These are phyloP conservation scores for Cossypha heuglini DNA, from an alignment of 2,797 vertebrate genomes.

Conservation along the genomic window DNA sequence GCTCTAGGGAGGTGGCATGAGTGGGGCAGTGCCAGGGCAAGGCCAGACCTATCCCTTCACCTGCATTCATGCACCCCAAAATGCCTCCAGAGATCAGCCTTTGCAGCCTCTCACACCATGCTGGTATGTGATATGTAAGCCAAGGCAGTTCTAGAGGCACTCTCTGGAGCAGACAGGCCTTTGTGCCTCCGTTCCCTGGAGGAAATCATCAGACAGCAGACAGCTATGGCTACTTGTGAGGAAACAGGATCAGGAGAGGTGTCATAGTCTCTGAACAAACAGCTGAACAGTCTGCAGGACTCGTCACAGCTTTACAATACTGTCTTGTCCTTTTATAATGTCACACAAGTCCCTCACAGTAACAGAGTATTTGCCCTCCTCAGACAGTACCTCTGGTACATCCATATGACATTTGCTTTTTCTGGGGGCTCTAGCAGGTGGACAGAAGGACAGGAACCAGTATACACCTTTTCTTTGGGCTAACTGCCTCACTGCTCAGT, in stretches of 20 bases:
- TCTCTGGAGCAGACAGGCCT: background rate
- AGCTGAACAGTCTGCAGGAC: background rate
- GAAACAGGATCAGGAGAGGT: background rate
- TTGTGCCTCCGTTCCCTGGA: background rate
- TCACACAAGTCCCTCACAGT: background rate
- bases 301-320: background rate
- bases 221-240: background rate
- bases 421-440: background rate
- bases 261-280: background rate
- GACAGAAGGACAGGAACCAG: background rate
- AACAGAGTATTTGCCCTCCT: background rate
- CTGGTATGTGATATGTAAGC: background rate
- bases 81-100: background rate
- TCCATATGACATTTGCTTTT: background rate
- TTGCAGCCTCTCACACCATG: background rate
- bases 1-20: no score
- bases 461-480: background rate
- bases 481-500: background rate
- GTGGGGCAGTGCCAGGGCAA: no score
- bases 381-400: background rate
- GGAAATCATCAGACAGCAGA: background rate
- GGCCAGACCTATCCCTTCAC: no score
- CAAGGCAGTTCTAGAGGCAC: background rate
- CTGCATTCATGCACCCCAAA: fast-evolving
- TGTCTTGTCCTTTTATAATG: background rate